Evolutionary conservation across 37 sponge, comb jelly and placozoan species (phyloP).

Genomic region (Agelas oroides): DNA sequence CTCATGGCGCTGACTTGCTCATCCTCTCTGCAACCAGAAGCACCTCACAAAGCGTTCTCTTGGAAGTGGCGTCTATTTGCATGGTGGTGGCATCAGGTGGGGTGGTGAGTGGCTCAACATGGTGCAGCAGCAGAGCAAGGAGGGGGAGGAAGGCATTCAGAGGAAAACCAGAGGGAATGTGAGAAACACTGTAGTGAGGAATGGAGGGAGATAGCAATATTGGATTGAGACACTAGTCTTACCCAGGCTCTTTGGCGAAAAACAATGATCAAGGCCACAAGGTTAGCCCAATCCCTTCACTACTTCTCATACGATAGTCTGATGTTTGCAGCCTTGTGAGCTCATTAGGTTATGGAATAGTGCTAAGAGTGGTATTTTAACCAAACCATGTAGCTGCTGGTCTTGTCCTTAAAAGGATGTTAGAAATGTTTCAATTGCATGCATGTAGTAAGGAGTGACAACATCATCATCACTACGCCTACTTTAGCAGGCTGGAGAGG

Average conservation of each 20-base stretch:
- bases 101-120: slow-evolving; percentile 30
- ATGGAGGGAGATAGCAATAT: neutral
- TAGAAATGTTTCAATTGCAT: too few relatives aligned
- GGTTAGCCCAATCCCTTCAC: too few relatives aligned
- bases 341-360: too few relatives aligned
- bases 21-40: neutral
- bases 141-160: slow-evolving; percentile 47
- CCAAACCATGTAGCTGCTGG: too few relatives aligned
- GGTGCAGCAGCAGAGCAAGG: slow-evolving; percentile 41
- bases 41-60: neutral
- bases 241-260: neutral
- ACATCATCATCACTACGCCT: neutral
- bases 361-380: too few relatives aligned
- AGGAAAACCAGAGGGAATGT: slow-evolving; percentile 46
- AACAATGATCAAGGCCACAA: neutral
- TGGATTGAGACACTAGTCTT: neutral
- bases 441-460: neutral
- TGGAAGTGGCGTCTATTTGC: neutral
- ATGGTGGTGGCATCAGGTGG: neutral
- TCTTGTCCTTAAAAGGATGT: too few relatives aligned
- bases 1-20: neutral
- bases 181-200: slow-evolving; percentile 29
- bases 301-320: too few relatives aligned
- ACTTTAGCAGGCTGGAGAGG: slow-evolving; percentile 28
- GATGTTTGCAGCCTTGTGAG: too few relatives aligned